These are phyloP conservation scores for Somateria mollissima DNA, from an alignment of 2,797 vertebrate species.

Conservation along the genomic window DNA sequence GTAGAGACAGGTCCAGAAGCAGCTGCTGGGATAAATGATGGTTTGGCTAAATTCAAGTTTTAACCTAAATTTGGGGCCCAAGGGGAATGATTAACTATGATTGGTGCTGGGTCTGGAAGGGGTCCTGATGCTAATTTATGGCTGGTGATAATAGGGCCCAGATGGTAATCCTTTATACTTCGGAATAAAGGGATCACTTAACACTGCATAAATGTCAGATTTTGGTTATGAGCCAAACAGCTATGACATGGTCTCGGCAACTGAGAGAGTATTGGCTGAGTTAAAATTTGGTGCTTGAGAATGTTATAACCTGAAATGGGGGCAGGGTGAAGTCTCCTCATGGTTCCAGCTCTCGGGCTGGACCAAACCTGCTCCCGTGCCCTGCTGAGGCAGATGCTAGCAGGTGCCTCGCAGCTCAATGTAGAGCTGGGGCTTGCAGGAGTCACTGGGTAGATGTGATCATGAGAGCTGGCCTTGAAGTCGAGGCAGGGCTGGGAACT, in stretches of 20 bases:
- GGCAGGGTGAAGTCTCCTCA: background rate
- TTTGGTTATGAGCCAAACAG: background rate
- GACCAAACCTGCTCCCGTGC: rapidly evolving
- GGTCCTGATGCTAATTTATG: background rate
- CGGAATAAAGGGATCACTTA: background rate
- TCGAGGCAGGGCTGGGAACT: background rate
- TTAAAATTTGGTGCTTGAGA: background rate
- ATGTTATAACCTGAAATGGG: background rate
- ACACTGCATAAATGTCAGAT: background rate
- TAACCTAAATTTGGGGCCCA: background rate
- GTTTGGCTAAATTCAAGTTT: background rate
- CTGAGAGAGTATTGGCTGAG: background rate
- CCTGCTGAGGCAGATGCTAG: rapidly evolving
- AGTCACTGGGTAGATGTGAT: background rate
- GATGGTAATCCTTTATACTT: background rate
- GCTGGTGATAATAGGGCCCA: background rate
- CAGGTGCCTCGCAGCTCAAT: background rate
- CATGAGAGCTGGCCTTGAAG: background rate
- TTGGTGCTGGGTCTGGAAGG: background rate
- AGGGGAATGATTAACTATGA: background rate
- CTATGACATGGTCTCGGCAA: background rate
- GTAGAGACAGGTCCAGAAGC: background rate
- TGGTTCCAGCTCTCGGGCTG: background rate
- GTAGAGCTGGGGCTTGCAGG: background rate
- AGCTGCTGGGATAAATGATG: background rate